Conservation (phyloP, 1,140 invertebrate genomes). For the Augochlora pura region DNA sequence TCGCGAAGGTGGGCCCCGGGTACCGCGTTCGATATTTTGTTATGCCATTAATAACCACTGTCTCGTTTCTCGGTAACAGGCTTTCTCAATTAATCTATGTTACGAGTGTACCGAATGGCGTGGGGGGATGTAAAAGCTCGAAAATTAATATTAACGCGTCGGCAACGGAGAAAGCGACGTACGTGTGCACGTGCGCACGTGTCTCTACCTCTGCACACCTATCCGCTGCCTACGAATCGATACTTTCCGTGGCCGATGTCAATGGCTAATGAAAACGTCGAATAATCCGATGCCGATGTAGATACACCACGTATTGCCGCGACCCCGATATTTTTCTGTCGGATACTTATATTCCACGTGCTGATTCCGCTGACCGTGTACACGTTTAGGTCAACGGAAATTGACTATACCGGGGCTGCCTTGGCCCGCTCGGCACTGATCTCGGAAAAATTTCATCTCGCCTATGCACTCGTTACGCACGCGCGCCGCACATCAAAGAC, state of each 20-base stretch:
- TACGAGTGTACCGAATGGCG: constrained; percentile 61
- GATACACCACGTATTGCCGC: constrained; percentile 54
- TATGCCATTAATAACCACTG: constrained; percentile 66
- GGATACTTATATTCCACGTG: constrained; percentile 36
- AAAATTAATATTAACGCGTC: constrained; percentile 66
- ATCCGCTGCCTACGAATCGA: constrained; percentile 49
- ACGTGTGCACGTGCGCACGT: too few species aligned
- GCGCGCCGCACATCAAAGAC: too few species aligned
- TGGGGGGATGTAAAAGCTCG: constrained; percentile 60
- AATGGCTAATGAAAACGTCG: constrained; percentile 66
- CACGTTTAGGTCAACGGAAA: constrained; percentile 45
- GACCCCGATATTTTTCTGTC: constrained; percentile 42
- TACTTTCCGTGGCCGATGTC: constrained; percentile 60
- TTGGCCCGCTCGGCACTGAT: constrained; percentile 9
- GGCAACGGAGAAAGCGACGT: constrained; percentile 48
- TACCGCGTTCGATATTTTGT: constrained; percentile 61
- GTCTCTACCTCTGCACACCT: background rate
- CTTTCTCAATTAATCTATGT: constrained; percentile 70
- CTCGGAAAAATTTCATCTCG: constrained; percentile 22
- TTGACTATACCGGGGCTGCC: constrained; percentile 17
- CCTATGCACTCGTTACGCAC: background rate
- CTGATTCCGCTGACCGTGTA: constrained; percentile 58
- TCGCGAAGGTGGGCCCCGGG: constrained; percentile 38
- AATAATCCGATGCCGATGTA: constrained; percentile 56
- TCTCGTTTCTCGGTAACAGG: constrained; percentile 60